These are phyloP conservation scores for Eudasyphora cyanicolor DNA, from an alignment of 2,888 invertebrate genomes.

Conservation along the genomic window DNA sequence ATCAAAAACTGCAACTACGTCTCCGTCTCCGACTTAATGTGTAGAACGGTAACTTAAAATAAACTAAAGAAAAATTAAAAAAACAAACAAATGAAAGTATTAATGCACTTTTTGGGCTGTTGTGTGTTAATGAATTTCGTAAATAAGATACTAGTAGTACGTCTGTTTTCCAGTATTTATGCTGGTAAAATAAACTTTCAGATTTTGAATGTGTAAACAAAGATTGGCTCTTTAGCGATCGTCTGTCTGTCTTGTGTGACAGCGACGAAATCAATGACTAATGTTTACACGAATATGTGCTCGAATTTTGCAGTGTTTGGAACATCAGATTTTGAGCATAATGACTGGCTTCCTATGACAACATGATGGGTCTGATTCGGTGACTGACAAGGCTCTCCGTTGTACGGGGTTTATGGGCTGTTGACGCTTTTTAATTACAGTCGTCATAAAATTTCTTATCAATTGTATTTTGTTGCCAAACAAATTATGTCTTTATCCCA, in stretches of 20 bases:
- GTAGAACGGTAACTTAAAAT: slow-evolving; percentile 40
- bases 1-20: no score
- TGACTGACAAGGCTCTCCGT: background rate
- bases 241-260: background rate
- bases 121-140: slow-evolving; percentile 40
- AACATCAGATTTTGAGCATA: no score
- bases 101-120: slow-evolving; percentile 30
- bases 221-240: background rate
- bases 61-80: slow-evolving; percentile 45
- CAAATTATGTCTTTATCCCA: no score
- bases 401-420: background rate
- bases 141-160: background rate
- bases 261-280: background rate
- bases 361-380: no score
- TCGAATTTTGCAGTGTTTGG: background rate
- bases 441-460: background rate
- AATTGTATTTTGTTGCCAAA: no score
- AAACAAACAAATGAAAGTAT: slow-evolving; percentile 59
- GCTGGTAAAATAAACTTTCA: background rate
- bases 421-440: slow-evolving; percentile 5
- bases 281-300: background rate
- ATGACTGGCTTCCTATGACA: background rate
- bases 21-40: no score
- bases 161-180: background rate
- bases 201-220: background rate